Evolutionary conservation across 1,140 invertebrate species (phyloP).

Genomic region (Bombus superbus): DNA sequence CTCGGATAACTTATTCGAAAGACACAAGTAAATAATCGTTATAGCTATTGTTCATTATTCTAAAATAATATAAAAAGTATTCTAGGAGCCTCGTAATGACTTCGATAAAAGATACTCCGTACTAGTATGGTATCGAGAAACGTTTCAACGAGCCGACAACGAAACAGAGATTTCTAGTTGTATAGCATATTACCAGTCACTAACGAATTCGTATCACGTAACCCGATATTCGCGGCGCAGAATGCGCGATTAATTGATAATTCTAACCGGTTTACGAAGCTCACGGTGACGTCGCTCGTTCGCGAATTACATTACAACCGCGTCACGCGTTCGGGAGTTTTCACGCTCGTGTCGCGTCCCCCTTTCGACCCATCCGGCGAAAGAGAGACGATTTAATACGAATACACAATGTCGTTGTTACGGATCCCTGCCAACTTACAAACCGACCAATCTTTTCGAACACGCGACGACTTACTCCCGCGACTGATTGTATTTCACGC

Average conservation of each 20-base stretch:
- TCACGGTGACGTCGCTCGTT: slow-evolving; percentile 17
- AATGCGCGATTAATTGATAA: slow-evolving; percentile 32
- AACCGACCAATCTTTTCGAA: slow-evolving; percentile 23
- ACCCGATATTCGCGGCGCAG: slow-evolving; percentile 8
- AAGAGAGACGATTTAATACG: slow-evolving; percentile 5
- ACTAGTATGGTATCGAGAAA: background rate
- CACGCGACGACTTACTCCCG: slow-evolving; percentile 3
- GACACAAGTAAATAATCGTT: too few species aligned
- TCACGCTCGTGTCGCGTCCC: background rate
- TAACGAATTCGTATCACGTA: slow-evolving; percentile 24
- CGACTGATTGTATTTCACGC: slow-evolving; percentile 57
- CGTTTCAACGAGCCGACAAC: background rate
- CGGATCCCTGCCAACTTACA: background rate
- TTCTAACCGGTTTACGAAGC: slow-evolving; percentile 34
- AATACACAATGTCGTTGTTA: background rate
- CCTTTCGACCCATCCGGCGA: background rate
- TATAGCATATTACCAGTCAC: background rate
- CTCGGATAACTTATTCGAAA: too few species aligned
- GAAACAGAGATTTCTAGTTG: background rate
- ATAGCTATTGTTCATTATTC: too few species aligned
- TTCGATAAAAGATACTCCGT: too few species aligned
- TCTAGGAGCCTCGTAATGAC: too few species aligned
- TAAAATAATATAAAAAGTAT: too few species aligned
- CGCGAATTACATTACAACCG: slow-evolving; percentile 17
- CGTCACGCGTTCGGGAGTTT: slow-evolving; percentile 11